These are phyloP conservation scores for Numida meleagris DNA, from an alignment of 2,113 vertebrate species.

Conservation along the genomic window DNA sequence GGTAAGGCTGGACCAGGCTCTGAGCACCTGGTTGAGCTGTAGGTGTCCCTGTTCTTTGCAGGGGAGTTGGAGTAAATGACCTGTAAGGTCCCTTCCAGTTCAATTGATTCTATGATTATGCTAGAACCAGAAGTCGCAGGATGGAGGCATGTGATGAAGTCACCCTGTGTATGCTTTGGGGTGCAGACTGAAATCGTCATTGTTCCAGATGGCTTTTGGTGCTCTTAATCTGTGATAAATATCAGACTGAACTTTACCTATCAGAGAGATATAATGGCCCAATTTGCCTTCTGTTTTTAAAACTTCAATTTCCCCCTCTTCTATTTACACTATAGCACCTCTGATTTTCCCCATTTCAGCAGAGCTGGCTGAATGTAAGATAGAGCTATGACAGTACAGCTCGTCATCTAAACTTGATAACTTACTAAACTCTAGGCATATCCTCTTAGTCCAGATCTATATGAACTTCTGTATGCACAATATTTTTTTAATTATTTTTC, in stretches of 20 bases:
- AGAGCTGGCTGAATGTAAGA: neutral
- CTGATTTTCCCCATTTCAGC: neutral
- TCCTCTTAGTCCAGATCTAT: neutral
- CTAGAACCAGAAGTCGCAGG: neutral
- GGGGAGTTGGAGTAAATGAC: too few relatives aligned
- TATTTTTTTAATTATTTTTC: neutral
- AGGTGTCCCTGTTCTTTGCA: too few relatives aligned
- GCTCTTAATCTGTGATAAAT: neutral
- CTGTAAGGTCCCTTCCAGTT: too few relatives aligned
- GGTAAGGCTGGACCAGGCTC: too few relatives aligned
- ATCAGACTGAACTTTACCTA: neutral
- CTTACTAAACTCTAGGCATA: neutral
- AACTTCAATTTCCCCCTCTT: neutral
- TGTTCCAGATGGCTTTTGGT: too few relatives aligned
- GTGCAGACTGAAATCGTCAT: neutral
- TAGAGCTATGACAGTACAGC: neutral
- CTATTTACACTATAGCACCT: neutral
- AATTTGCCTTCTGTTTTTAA: neutral
- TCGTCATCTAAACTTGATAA: neutral
- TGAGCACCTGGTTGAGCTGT: too few relatives aligned
- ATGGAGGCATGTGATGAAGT: rapidly evolving
- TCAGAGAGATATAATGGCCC: neutral
- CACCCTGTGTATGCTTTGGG: neutral
- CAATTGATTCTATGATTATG: neutral
- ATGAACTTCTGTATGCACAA: neutral